Evolutionary conservation across 1,140 invertebrate genomes (phyloP).

Genomic region (Aphis gossypii): DNA sequence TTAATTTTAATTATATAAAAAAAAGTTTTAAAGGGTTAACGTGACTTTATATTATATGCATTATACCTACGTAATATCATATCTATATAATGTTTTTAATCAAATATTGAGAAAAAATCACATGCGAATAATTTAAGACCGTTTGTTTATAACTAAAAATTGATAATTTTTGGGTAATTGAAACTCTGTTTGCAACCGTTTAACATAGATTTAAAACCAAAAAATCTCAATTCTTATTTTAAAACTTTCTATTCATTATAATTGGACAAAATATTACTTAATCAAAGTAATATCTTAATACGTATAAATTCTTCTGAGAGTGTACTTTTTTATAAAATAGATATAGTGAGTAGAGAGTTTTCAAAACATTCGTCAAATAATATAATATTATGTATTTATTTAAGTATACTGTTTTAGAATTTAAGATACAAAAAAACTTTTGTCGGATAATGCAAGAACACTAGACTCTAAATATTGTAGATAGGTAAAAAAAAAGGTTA

Average conservation of each 20-base stretch:
- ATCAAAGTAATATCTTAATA: background rate
- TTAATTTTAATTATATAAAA: no score
- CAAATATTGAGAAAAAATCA: background rate
- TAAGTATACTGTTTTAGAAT: background rate
- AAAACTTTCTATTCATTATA: background rate
- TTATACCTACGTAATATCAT: background rate
- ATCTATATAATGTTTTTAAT: background rate
- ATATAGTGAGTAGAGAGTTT: background rate
- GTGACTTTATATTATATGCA: background rate
- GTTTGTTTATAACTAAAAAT: background rate
- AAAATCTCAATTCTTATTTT: background rate
- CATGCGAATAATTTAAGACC: background rate
- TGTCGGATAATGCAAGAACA: background rate
- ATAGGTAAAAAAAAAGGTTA: background rate
- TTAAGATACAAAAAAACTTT: background rate
- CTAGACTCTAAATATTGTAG: background rate
- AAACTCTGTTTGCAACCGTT: background rate
- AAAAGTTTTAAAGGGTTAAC: background rate
- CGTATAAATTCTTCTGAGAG: background rate
- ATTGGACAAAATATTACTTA: background rate
- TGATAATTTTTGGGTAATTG: background rate
- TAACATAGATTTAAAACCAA: background rate
- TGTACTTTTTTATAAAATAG: background rate
- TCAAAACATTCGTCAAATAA: background rate
- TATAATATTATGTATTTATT: background rate